Conservation (phyloP, 2,797 vertebrate species). For the Poeciliopsis turneri region DNA sequence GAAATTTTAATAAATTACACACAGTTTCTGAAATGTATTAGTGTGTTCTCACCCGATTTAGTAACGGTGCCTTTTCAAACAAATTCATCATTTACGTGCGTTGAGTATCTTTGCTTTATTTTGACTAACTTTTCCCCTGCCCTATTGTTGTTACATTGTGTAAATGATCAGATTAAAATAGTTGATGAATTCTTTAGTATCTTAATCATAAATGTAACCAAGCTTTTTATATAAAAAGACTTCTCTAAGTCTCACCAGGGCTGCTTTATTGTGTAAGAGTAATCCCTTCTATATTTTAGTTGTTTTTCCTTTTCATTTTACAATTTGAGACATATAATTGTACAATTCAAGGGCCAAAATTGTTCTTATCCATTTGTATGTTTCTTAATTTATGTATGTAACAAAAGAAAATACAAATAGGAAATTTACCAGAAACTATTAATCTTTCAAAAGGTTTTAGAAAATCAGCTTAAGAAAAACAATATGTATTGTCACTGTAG, state of each 20-base stretch:
- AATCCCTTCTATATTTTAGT: background rate
- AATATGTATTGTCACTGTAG: background rate
- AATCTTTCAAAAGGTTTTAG: background rate
- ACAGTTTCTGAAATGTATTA: background rate
- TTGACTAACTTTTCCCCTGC: background rate
- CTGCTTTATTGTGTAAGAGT: background rate
- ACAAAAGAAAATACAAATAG: background rate
- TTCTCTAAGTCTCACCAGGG: background rate
- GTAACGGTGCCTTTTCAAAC: background rate
- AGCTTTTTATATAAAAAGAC: background rate
- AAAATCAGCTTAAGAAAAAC: background rate
- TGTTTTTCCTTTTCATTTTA: background rate
- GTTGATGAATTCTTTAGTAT: background rate
- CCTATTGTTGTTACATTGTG: background rate
- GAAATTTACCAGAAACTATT: background rate
- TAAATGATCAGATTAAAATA: background rate
- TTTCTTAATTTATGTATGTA: background rate
- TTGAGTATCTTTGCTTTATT: constrained; percentile 1
- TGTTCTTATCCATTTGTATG: background rate
- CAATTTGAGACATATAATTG: background rate
- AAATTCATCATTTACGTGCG: background rate
- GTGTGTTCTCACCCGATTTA: background rate
- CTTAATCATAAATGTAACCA: background rate
- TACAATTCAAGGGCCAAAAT: background rate
- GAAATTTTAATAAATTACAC: background rate